Base-by-base conservation (phyloP, 1,140 invertebrate species). In the Drosophila suzukii region DNA sequence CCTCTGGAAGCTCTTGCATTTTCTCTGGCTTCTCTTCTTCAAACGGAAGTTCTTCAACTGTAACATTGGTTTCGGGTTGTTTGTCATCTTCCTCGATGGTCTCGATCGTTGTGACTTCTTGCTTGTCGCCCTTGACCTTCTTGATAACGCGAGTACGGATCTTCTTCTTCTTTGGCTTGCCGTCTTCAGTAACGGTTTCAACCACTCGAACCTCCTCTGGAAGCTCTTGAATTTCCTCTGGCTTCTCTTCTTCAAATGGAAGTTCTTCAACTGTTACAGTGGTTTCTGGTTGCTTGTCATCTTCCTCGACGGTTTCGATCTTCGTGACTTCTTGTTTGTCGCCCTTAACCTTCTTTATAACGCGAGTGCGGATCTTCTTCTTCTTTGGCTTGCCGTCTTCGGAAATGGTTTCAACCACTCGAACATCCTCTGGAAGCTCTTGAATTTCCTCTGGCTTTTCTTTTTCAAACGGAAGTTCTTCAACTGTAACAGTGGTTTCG, bases 311-410 rank as follows among this genome's bases (percentile, higher is more conserved):
- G 24, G 24, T 47, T 47, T 47, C 46, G 24, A 47, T 47, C 46
- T 47, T 47, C 12, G 46, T 47, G 12, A 47, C 46, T 47, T 47
- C 46, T 47, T 47, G 46, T 27, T 47, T 47, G 12, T 47, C 46
- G 27, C 24, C 46, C 46, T 47, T 47, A 24, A 47, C 46, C 46
- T 47, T 47, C 46, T 47, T 47, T 24, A 47, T 47, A 2, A 47
- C 24, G 12, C 46, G 46, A 47, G 46, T 47, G 6, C 46, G 46
- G 46, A 47, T 30, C 46, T 47, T 47, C 46, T 47, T 47, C 46
- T 47, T 47, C 46, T 47, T 47, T 27, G 24, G 46, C 46, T 47
- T 47, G 46, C 46, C 46, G 20, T 47, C 46, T 27, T 47, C 46
- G 24, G 46, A 30, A 8, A 47, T n/a, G 2, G 46, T 47, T 47